These are phyloP conservation scores for Otocyon megalotis DNA, from an alignment of 2,113 vertebrate species.

Conservation along the genomic window DNA sequence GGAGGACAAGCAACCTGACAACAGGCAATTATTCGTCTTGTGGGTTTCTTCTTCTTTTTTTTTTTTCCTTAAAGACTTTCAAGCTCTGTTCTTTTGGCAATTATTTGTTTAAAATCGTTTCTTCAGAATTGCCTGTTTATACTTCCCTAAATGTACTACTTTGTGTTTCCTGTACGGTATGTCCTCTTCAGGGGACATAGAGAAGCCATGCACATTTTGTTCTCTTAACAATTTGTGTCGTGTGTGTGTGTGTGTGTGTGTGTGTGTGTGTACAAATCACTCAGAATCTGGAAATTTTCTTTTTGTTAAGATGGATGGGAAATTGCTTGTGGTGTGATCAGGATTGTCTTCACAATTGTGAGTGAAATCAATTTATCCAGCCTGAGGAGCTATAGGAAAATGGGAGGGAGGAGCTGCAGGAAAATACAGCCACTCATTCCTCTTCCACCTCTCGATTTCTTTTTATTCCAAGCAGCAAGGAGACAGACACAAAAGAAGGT, in stretches of 20 bases:
- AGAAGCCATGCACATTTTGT: conserved; percentile 60
- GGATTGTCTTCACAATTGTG: conserved; percentile 38
- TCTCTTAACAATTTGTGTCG: conserved; percentile 24
- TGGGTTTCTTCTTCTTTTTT: background rate
- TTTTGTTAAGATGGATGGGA: conserved; percentile 11
- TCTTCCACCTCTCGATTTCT: background rate
- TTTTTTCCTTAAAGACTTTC: background rate
- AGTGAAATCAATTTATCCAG: conserved; percentile 48
- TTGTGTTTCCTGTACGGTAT: conserved; percentile 62
- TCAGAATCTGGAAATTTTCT: conserved; percentile 56
- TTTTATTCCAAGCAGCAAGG: background rate
- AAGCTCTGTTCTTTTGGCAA: conserved; percentile 55
- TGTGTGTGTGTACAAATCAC: conserved; percentile 11
- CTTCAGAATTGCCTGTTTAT: conserved; percentile 70
- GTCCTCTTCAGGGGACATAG: conserved; percentile 63
- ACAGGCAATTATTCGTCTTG: conserved; percentile 36
- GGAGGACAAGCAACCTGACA: background rate
- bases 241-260: background rate
- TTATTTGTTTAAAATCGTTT: conserved; percentile 72
- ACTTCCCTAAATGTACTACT: background rate
- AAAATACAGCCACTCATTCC: background rate
- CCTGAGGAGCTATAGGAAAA: background rate
- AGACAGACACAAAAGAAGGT: background rate
- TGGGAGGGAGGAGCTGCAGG: background rate
- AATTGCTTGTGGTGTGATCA: conserved; percentile 34